Conservation (phyloP, 2,797 vertebrate genomes). For the Pogoniulus pusillus region DNA sequence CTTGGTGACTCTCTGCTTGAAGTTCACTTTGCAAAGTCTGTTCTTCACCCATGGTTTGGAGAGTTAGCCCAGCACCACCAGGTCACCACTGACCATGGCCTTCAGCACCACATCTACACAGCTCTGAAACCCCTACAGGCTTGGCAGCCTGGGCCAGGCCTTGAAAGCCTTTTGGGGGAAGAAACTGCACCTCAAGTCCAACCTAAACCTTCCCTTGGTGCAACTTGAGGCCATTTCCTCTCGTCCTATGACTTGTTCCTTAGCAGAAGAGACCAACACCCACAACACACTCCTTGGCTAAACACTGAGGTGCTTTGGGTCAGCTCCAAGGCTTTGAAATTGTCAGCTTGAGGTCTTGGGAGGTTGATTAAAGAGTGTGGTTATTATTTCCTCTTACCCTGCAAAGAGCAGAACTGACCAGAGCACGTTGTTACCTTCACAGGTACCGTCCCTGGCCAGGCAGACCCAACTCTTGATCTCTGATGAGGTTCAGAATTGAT, state of each 20-base stretch:
- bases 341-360: background rate
- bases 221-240: too few species aligned
- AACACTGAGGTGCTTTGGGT: background rate
- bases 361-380: background rate
- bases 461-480: background rate
- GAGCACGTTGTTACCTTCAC: background rate
- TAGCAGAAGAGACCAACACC: background rate
- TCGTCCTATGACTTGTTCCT: background rate
- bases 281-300: background rate
- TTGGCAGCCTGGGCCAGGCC: background rate
- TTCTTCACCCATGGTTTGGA: rapidly evolving
- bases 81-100: too few species aligned
- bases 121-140: background rate
- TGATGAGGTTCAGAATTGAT: background rate
- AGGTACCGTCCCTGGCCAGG: rapidly evolving
- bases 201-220: too few species aligned
- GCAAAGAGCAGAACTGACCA: background rate
- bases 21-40: rapidly evolving
- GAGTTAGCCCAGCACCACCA: too few species aligned
- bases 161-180: background rate
- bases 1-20: background rate
- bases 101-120: too few species aligned
- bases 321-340: background rate
- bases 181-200: background rate
- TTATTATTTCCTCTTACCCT: background rate